Base-by-base conservation (phyloP, 2,113 vertebrate species). In the Lepidothrix coronata region DNA sequence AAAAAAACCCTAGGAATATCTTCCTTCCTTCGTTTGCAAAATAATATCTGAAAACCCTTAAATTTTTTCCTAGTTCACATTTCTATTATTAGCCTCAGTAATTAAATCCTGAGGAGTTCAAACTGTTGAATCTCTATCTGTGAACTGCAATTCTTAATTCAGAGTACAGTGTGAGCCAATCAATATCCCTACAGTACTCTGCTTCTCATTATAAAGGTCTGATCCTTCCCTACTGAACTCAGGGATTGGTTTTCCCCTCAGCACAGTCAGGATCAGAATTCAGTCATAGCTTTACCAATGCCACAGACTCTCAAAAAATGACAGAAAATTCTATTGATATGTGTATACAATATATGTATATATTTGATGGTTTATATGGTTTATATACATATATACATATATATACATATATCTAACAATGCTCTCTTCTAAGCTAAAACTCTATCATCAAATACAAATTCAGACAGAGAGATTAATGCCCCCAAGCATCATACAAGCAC, bases 91-190 rank as follows among this genome's bases (percentile, higher is more conserved):
- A 88, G 20, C 28, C 14, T 88, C 55, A 22, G 48, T 89, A 80
- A 67, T 91, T 88, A 80, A 91, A 85, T 87, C 30, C 30, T 85
- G 84, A 88, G 78, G 57, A 91, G 63, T 84, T 91, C 57, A 79
- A 63, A 89, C 61, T 81, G 37, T 54, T 88, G 88, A 89, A 85
- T 85, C 31, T 76, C 55, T 84, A 2, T 41, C 41, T 89, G 74
- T 67, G 84, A 85, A 52, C 8, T 27, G 30, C 33, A 89, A 5
- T 78, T 91, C 55, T 59, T 81, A 85, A 87, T 88, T 95, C 78
- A 75, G 90, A 71, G 23, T 85, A 51, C 57, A 48, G 33, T n/a
- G 30, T 78, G 43, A 81, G 35, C 33, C 87, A 89, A 94, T 67
- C 25, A 21, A 68, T 93, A 87, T 39, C 52, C 22, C 48, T 72